These are phyloP conservation scores for Silurus meridionalis DNA, from an alignment of 2,113 vertebrate species.

Conservation along the genomic window DNA sequence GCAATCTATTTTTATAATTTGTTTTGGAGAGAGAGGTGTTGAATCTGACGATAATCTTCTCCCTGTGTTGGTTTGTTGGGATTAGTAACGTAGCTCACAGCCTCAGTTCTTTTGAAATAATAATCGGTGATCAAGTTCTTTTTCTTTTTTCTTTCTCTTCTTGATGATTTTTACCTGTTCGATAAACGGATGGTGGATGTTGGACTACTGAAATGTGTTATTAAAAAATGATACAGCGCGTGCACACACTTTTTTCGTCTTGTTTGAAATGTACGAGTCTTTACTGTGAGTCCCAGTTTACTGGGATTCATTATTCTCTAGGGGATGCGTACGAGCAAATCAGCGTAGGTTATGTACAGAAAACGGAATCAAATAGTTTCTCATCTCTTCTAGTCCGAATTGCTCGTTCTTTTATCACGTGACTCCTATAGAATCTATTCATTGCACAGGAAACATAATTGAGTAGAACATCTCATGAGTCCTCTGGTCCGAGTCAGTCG, in stretches of 20 bases:
- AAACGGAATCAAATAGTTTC: no score
- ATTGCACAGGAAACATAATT: no score
- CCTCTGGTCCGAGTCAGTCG: no score
- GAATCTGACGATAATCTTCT: constrained; percentile 71
- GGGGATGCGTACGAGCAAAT: no score
- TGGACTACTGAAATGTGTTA: constrained; percentile 76
- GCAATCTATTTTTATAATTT: constrained; percentile 91
- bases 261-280: neutral
- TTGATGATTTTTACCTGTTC: constrained; percentile 78
- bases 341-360: no score
- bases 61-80: constrained; percentile 74
- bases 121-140: constrained; percentile 54
- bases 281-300: no score
- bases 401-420: no score
- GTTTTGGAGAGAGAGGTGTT: constrained; percentile 76
- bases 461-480: no score
- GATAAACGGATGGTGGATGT: constrained; percentile 71
- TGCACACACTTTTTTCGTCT: neutral
- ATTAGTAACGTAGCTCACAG: constrained; percentile 62
- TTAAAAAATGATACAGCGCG: constrained; percentile 73
- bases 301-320: no score
- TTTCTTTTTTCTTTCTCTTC: constrained; percentile 62
- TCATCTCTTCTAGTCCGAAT: no score
- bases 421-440: no score
- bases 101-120: constrained; percentile 64